Evolutionary conservation across 2,113 vertebrate species (phyloP), one percentile per base, ranked within the genome.

Genomic region (Zosterops borbonicus): DNA sequence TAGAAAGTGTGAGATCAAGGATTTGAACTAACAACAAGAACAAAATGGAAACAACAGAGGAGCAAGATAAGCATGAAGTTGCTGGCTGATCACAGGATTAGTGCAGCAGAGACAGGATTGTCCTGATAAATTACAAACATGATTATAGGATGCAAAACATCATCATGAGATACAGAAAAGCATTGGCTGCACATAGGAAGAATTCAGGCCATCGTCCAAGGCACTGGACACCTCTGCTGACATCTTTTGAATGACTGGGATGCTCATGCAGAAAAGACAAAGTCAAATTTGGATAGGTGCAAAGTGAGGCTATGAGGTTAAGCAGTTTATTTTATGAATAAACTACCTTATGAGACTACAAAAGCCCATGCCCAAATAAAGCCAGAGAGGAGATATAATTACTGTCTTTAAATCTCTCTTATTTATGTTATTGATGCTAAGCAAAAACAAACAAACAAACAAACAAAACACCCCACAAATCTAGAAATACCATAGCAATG

Each of bases 81-180:
- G 64, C 56, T 70, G 29, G 35, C 22, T 58, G 60, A 59, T 69
- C 46, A 76, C 28, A 58, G 75, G 76, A 83, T 70, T 80, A 75
- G 27, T 1, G 0, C 5, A 59, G 70, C 33, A 3, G 1, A 74
- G 85, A 35, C 33, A 47, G 16, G n/a, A 27, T 5, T 5, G 46
- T 67, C 35, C 71, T 83, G 33, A 71, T 68, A 83, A 83, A 70
- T 39, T 25, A 77, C 47, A 74, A 47, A 77, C 25, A 17, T 20
- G 41, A 70, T 39, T 69, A 41, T 9, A 56, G 24, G 33, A 84
- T 42, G 19, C 39, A 76, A 91, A 91, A 80, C 22, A 16, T 16
- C 14, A 64, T 39, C 63, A 49, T 8, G 29, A 41, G n/a, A 55
- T n/a, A 27, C 11, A 76, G 28, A 56, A 65, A 68, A 58, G 19